A percentile compares a stretch with the other conserved stretches of the same genome.
These are phyloP conservation scores for Cyprinodon brontotheroides DNA, from an alignment of 2,113 vertebrate genomes.

Conservation along the genomic window DNA sequence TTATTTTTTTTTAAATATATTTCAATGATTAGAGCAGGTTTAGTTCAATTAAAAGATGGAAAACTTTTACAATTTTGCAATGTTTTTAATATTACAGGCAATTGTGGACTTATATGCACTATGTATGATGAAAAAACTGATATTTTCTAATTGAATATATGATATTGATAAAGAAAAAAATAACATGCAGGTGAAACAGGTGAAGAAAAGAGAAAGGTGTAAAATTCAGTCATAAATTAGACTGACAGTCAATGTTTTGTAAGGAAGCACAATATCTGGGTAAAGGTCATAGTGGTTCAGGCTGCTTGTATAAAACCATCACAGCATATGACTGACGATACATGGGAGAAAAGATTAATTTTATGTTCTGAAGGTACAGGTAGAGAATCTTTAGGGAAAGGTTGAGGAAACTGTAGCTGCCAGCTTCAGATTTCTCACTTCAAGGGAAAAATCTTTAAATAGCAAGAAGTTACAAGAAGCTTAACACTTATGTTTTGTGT, in stretches of 20 bases:
- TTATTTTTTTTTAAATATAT: background rate
- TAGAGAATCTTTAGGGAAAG: conserved; percentile 45
- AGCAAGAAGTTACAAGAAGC: conserved; percentile 32
- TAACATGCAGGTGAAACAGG: background rate
- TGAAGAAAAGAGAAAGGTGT: too few relatives aligned
- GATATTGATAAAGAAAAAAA: background rate
- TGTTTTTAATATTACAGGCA: background rate
- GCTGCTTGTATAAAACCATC: conserved; percentile 44
- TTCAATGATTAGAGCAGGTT: background rate
- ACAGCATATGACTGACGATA: conserved; percentile 35
- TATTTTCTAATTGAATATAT: background rate
- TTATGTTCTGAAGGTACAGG: conserved; percentile 25
- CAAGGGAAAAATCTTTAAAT: conserved; percentile 26
- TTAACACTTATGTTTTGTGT: conserved; percentile 7
- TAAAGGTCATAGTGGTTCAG: conserved; percentile 49
- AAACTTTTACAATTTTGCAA: background rate
- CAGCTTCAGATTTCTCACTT: conserved; percentile 29
- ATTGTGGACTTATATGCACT: background rate
- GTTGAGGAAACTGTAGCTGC: conserved; percentile 27
- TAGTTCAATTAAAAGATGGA: background rate
- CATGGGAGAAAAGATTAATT: conserved; percentile 41
- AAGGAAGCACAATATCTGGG: background rate
- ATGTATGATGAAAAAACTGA: background rate
- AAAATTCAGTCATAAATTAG: conserved; percentile 6
- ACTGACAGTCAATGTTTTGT: conserved; percentile 3